Evolutionary conservation across 2,113 vertebrate species (phyloP).

Genomic region (Phyllopteryx taeniolatus): DNA sequence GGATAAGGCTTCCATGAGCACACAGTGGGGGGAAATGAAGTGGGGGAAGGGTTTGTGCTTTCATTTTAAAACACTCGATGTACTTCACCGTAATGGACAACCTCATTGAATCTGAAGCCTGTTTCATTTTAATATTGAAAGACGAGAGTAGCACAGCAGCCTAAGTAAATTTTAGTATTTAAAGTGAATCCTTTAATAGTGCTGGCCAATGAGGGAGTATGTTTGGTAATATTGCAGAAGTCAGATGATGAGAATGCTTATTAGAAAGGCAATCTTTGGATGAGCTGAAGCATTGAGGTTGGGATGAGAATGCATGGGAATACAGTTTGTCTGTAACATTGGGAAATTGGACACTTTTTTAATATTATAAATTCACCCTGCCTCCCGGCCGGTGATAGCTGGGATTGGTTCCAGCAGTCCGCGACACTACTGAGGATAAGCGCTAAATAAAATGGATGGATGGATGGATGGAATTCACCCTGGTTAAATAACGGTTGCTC

Average conservation of each 20-base stretch:
- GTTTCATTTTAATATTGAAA: constrained; percentile 3
- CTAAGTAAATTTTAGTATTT: constrained; percentile 17
- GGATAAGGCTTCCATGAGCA: constrained; percentile 50
- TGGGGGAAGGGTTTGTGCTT: constrained; percentile 7
- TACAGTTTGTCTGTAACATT: constrained; percentile 28
- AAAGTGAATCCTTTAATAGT: constrained; percentile 36
- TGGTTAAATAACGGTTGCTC: not conserved
- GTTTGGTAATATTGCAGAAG: constrained; percentile 15
- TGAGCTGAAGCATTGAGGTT: constrained; percentile 27
- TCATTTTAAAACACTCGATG: not conserved
- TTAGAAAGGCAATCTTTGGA: constrained; percentile 26
- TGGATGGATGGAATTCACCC: not conserved
- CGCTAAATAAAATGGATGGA: too few species aligned
- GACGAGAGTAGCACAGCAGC: constrained; percentile 5
- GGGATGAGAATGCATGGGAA: constrained; percentile 12
- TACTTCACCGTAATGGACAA: too few species aligned
- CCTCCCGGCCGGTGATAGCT: too few species aligned
- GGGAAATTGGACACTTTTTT: constrained; percentile 1
- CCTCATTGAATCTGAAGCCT: not conserved
- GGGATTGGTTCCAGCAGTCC: too few species aligned
- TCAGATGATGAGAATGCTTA: constrained; percentile 7
- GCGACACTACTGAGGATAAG: too few species aligned
- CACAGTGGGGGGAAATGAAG: not conserved
- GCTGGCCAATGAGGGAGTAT: constrained; percentile 19
- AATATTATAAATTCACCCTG: not conserved